These are phyloP conservation scores for Oryctes rhinoceros DNA, from an alignment of 1,140 invertebrate genomes.

Conservation along the genomic window DNA sequence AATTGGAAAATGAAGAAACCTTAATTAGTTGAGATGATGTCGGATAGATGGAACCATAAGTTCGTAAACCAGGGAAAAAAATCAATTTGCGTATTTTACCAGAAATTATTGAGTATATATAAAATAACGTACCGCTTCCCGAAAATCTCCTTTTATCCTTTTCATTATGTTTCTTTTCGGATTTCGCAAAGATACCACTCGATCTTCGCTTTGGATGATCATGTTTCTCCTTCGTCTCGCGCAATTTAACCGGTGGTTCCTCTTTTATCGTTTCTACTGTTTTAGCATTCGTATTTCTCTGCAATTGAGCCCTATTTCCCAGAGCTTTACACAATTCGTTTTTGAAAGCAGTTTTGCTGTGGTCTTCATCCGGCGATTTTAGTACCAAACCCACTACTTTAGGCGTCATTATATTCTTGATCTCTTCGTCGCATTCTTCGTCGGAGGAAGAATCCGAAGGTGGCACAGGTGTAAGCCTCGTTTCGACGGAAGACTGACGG, in stretches of 20 bases:
- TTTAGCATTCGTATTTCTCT: neutral
- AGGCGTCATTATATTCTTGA: conserved; percentile 36
- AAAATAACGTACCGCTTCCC: neutral
- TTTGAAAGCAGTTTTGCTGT: conserved; percentile 29
- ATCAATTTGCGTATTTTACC: neutral
- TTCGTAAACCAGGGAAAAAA: neutral
- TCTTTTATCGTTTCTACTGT: neutral
- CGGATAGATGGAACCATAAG: neutral
- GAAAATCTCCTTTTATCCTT: neutral
- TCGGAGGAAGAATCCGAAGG: conserved; percentile 16
- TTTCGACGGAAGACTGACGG: conserved; percentile 52
- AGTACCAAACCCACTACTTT: conserved; percentile 46
- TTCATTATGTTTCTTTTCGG: neutral
- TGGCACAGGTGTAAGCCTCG: conserved; percentile 44
- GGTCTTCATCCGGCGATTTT: conserved; percentile 20
- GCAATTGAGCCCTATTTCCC: neutral
- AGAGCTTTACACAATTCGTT: neutral
- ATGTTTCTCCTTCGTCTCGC: conserved; percentile 24
- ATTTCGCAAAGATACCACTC: neutral
- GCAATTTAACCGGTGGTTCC: neutral
- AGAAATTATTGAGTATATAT: neutral
- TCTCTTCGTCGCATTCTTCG: conserved; percentile 39
- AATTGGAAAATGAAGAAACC: conserved; percentile 10
- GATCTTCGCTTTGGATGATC: neutral
- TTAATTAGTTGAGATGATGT: conserved; percentile 1